These are phyloP conservation scores for Candidula unifasciata DNA, from an alignment of 2,888 invertebrate genomes.

Conservation along the genomic window DNA sequence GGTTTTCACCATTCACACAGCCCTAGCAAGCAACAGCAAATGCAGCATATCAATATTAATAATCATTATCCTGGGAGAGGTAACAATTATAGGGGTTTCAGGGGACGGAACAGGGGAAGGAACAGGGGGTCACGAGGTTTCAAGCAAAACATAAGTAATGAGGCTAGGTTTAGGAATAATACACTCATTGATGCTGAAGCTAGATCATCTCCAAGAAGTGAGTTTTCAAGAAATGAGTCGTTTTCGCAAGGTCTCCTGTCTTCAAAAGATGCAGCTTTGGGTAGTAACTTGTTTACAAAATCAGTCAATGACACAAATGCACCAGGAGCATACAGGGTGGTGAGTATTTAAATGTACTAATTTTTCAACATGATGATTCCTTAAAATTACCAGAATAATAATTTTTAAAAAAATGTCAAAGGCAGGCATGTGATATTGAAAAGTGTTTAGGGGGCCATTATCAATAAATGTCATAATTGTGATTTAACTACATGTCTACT, in stretches of 20 bases:
- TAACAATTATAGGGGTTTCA: too few species aligned
- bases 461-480: too few species aligned
- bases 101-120: too few species aligned
- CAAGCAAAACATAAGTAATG: too few species aligned
- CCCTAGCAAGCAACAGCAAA: neutral
- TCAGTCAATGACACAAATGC: conserved; percentile 40
- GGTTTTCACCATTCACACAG: neutral
- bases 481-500: too few species aligned
- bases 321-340: conserved; percentile 48
- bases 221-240: neutral
- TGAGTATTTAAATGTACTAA: neutral
- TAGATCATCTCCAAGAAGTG: neutral
- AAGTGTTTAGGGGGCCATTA: too few species aligned
- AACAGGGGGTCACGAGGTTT: too few species aligned
- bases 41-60: neutral
- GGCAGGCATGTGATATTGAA: too few species aligned
- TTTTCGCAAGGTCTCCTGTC: neutral
- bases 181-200: neutral
- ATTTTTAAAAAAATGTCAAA: too few species aligned
- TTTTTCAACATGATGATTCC: neutral
- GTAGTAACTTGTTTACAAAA: conserved; percentile 24
- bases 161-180: neutral
- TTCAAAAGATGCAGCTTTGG: neutral
- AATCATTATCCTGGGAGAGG: too few species aligned
- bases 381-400: too few species aligned